Base-by-base conservation (phyloP, 2,113 vertebrate genomes). In the Ictalurus punctatus region DNA sequence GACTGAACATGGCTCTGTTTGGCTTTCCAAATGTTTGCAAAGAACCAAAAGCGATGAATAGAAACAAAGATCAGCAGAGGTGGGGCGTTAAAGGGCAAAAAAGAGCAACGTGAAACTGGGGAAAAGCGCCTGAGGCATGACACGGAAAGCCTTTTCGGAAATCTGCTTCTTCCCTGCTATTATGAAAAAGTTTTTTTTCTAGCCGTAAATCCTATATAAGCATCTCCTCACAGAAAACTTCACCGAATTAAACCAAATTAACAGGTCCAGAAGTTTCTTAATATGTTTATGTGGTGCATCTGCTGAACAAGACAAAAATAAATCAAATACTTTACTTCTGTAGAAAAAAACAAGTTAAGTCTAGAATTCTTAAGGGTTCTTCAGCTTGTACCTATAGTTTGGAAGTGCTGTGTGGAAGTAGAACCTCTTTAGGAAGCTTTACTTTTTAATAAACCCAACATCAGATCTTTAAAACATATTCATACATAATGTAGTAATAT, bases 21-120 rank as follows among this genome's bases (percentile, higher is more conserved):
- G 73, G 85, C 73, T 61, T 74, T 79, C 52, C 40, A 85, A 88
- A 89, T 86, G 86, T 92, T 87, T 91, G 59, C 80, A 37, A 63
- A 1, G 63, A 90, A 90, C 63, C 87, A 90, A n/a, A 61, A 85
- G 63, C 37, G 25, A 89, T 89, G 84, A 86, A 84, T 88, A 85
- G 73, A 73, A 90, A 69, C 52, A 52, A 13, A 78, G 73, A 69
- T 8, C 84, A 85, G 56, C 52, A 16, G 83, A 90, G 63, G 84
- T 52, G 76, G 63, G 63, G 80, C 82, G 76, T 30, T 12, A 61
- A 82, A 79, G 81, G 79, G 27, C 48, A 84, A 87, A 85, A 63
- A 48, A 86, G 59, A 84, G 52, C 21, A 79, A 30, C 23, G 19
- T 30, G 21, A 79, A 80, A 56, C 30, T n/a, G 17, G n/a, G 40